A percentile compares a stretch with the other conserved stretches of the same genome.
Conservation (phyloP, 2,797 vertebrate genomes). For the Catostomus latipinnis region DNA sequence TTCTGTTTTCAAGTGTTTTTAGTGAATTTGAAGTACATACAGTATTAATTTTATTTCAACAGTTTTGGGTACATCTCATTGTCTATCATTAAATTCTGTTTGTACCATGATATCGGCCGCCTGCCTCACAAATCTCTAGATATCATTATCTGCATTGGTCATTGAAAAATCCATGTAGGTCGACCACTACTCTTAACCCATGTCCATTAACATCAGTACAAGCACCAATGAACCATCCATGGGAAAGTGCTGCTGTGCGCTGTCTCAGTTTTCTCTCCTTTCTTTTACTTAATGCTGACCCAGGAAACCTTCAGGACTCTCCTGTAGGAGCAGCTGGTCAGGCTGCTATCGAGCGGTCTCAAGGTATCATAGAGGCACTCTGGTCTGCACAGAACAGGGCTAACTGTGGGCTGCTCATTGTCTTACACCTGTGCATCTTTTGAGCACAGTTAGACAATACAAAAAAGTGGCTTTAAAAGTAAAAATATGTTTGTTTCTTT, state of each 20-base stretch:
- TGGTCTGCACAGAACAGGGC: conserved; percentile 50
- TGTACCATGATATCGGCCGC: background rate
- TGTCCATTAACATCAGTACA: conserved; percentile 8
- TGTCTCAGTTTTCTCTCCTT: conserved; percentile 79
- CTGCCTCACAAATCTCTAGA: background rate
- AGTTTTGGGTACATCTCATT: background rate
- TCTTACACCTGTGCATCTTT: background rate
- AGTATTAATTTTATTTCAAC: background rate
- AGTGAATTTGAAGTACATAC: background rate
- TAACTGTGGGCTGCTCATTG: background rate
- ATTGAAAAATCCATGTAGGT: background rate
- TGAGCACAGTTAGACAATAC: no score
- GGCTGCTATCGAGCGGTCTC: conserved; percentile 94
- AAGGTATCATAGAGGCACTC: conserved; percentile 86
- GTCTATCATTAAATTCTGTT: background rate
- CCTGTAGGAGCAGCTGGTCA: conserved; percentile 95
- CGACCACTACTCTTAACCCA: background rate
- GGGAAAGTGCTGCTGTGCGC: conserved; percentile 65
- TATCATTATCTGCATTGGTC: background rate
- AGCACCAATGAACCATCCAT: conserved; percentile 21
- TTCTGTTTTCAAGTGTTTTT: background rate
- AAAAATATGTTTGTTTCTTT: no score
- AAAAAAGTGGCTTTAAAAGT: no score
- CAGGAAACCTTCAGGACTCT: conserved; percentile 98
- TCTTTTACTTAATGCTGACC: conserved; percentile 90